Base-by-base conservation (phyloP, 2,797 vertebrate genomes). In the Botia almorhae region DNA sequence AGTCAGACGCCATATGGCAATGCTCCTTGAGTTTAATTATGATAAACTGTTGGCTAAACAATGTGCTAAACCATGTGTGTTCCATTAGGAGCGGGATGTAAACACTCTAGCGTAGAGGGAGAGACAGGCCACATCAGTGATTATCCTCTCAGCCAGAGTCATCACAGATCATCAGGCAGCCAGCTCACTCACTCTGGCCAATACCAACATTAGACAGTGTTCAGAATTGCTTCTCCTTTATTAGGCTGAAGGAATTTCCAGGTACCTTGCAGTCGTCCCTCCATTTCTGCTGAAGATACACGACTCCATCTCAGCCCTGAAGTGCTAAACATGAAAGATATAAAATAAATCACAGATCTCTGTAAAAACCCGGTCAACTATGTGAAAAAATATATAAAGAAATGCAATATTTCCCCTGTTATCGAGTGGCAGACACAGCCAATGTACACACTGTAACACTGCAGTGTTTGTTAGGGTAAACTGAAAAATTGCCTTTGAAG, bases 131-230 rank as follows among this genome's bases (percentile, higher is more conserved):
- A 53, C 51, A 72, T 79, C 82, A 65, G 67, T 72, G 86, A 90
- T 90, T 90, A 90, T 83, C 87, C 83, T 87, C 87, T 82, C 86
- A 83, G 88, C 85, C 83, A 86, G 89, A 91, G 88, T 86, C 55
- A 81, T 89, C 89, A 61, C 53, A 13, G 3, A 74, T 81, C 89
- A 85, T 87, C 85, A 84, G 81, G 87, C 84, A 78, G 74, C 85
- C 53, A n/a, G 81, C 77, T 85, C 85, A 86, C 84, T 81, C 81
- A 80, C 16, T 81, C 87, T 87, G 87, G 88, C 89, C 89, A 87
- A 88, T 87, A 87, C 83, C 82, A 50, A 43, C 50, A 78, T 73
- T 74, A 80, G 88, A 89, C 76, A 58, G 84, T 88, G 76, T 78
- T 82, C 80, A 81, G 88, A 87, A 90, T 88, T 88, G 86, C 86